Percentiles rank a stretch among this genome's conserved stretches.
phyloP scores from a whole-genome alignment of 2,113 vertebrate species.

The Gasterosteus nipponicus region DNA sequence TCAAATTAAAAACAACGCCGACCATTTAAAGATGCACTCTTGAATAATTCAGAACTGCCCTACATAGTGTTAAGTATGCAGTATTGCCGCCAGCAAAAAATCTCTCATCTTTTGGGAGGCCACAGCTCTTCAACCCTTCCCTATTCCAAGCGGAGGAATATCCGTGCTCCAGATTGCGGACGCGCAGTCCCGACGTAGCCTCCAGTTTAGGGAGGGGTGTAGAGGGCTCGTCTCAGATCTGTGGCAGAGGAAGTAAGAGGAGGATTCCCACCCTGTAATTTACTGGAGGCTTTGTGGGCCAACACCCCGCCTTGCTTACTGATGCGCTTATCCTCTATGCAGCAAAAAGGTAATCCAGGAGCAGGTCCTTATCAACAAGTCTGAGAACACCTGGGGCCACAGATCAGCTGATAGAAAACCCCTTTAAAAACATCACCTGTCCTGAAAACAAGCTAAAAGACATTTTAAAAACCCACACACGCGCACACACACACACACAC shows the following conservation, averaged over 20 bases:
- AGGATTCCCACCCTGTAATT: slow-evolving; percentile 70
- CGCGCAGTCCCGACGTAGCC: slow-evolving; percentile 34
- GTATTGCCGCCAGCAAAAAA: slow-evolving; percentile 63
- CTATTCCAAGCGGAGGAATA: slow-evolving; percentile 43
- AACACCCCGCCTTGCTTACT: slow-evolving; percentile 58
- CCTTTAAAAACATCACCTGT: not conserved
- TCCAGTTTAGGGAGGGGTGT: slow-evolving; percentile 50
- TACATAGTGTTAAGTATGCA: slow-evolving; percentile 76
- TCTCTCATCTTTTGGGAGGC: slow-evolving; percentile 58
- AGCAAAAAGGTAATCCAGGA: slow-evolving; percentile 53
- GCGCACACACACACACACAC: slow-evolving; percentile 61
- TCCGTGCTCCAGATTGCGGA: slow-evolving; percentile 48
- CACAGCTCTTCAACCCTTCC: slow-evolving; percentile 58
- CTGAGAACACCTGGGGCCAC: slow-evolving; percentile 33
- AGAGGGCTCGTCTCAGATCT: slow-evolving; percentile 56
- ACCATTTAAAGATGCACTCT: slow-evolving; percentile 71
- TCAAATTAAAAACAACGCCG: slow-evolving; percentile 70
- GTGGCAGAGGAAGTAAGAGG: slow-evolving; percentile 45
- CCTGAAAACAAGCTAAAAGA: not conserved
- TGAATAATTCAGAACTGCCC: slow-evolving; percentile 76
- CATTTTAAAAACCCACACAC: not conserved
- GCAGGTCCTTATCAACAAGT: slow-evolving; percentile 35
- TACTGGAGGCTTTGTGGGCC: slow-evolving; percentile 57
- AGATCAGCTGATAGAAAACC: slow-evolving; percentile 33
- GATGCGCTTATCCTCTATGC: slow-evolving; percentile 49